phyloP scores from a whole-genome alignment of 2,113 vertebrate species.

The Sprattus sprattus region DNA sequence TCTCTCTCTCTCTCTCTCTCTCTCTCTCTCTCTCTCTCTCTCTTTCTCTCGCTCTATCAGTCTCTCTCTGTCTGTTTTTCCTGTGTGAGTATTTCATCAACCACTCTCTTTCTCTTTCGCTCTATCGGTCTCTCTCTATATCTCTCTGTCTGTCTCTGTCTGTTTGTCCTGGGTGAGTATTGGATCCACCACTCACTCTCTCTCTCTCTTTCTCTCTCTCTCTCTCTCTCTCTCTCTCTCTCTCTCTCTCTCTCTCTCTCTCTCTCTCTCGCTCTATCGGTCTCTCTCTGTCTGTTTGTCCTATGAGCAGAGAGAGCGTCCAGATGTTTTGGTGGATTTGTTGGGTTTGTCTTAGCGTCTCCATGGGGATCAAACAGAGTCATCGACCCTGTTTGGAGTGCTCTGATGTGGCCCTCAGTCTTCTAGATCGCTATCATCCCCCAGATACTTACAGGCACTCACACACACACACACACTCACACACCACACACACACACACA shows the following conservation, averaged over 20 bases:
- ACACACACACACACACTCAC: slow-evolving; percentile 25
- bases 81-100: no score
- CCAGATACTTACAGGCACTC: slow-evolving; percentile 25
- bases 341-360: slow-evolving; percentile 45
- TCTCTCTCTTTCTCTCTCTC: neutral
- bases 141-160: neutral
- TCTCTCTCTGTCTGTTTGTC: neutral
- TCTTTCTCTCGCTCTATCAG: slow-evolving; percentile 3
- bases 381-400: slow-evolving; percentile 56
- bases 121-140: slow-evolving; percentile 1
- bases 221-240: neutral
- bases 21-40: neutral
- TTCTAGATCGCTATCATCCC: slow-evolving; percentile 53
- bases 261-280: neutral
- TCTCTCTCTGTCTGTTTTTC: neutral
- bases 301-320: slow-evolving; percentile 47
- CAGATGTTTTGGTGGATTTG: slow-evolving; percentile 55
- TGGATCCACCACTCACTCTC: neutral
- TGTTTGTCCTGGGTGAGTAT: slow-evolving; percentile 81
- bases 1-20: slow-evolving; percentile 8
- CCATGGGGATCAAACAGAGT: slow-evolving; percentile 55
- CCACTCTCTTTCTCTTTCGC: neutral
- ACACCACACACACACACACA: no score
- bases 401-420: slow-evolving; percentile 55
- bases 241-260: slow-evolving; percentile 8